phyloP scores from a whole-genome alignment of 2,113 vertebrate genomes.

The Bubo bubo region DNA sequence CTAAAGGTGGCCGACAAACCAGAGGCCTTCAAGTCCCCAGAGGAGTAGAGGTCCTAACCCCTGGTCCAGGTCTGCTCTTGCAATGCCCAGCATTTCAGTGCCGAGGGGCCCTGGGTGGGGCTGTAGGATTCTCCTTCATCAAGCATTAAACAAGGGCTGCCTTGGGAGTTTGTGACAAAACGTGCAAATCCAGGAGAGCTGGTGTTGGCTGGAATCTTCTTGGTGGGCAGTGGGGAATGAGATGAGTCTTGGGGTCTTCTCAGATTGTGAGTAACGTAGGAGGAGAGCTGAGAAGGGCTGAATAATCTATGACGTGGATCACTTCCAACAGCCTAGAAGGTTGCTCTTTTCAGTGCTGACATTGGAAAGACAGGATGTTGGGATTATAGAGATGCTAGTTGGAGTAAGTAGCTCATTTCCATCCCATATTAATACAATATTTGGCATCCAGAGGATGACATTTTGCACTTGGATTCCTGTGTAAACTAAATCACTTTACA shows the following conservation, averaged over 20 bases:
- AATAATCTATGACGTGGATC: neutral
- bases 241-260: neutral
- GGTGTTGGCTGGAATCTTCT: neutral
- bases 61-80: neutral
- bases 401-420: neutral
- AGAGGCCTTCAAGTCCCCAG: neutral
- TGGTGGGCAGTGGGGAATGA: neutral
- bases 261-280: neutral
- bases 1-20: neutral
- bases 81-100: neutral
- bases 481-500: conserved; percentile 17
- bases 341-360: neutral
- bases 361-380: neutral
- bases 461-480: neutral
- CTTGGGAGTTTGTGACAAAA: neutral
- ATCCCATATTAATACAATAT: neutral
- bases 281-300: neutral
- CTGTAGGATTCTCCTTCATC: neutral
- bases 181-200: neutral
- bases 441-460: neutral
- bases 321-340: neutral
- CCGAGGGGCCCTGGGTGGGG: too few relatives aligned
- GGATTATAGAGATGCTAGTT: neutral
- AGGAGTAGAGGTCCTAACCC: neutral
- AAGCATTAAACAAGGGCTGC: neutral